phyloP scores from a whole-genome alignment of 2,797 vertebrate species.

The Protosalanx chinensis region DNA sequence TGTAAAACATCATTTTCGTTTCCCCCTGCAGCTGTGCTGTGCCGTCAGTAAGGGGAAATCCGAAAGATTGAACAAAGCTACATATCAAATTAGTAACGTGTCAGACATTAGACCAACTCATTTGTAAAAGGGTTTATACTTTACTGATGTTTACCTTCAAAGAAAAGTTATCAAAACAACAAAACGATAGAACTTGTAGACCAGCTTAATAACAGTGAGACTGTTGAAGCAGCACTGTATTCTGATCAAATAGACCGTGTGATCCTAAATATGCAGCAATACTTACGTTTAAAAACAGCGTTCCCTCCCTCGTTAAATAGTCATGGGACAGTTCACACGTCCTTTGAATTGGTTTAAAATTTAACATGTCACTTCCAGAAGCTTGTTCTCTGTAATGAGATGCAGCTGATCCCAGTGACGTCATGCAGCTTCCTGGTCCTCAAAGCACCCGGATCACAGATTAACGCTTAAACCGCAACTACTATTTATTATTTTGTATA shows the following conservation, averaged over 20 bases:
- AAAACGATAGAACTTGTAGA: too few species aligned
- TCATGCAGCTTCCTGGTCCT: conserved; percentile 12
- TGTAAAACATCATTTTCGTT: neutral
- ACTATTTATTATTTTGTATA: neutral
- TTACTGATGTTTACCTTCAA: too few species aligned
- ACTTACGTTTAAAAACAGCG: neutral
- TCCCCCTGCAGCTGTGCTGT: neutral
- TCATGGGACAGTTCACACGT: neutral
- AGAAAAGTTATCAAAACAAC: too few species aligned
- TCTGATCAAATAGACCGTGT: neutral
- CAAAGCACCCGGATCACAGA: neutral
- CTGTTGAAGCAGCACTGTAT: too few species aligned
- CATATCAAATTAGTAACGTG: too few species aligned
- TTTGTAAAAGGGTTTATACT: too few species aligned
- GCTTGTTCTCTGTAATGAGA: neutral
- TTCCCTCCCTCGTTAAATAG: neutral
- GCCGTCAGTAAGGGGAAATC: neutral
- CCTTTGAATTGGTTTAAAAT: neutral
- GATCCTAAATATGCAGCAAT: neutral
- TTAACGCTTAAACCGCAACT: neutral
- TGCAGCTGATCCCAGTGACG: neutral
- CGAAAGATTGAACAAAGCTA: neutral
- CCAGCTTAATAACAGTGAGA: too few species aligned
- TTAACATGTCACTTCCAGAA: neutral
- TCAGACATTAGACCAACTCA: too few species aligned